Base-by-base conservation (phyloP, 2,797 vertebrate species). In the Thunnus albacares region DNA sequence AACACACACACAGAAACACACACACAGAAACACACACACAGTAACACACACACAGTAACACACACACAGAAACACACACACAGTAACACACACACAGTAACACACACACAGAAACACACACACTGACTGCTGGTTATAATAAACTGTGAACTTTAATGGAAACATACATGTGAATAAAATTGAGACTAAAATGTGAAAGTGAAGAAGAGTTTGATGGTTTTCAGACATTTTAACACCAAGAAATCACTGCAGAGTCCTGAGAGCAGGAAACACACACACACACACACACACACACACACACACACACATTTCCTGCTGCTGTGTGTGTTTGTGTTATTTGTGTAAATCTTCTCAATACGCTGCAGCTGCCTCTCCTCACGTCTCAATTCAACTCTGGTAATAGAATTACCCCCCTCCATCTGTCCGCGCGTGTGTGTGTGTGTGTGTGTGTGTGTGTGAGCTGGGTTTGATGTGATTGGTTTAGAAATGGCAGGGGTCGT, bases 291-390 rank as follows among this genome's bases (percentile, higher is more conserved):
- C 71, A 62, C 63, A 66, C 57, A 67, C 68, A 77, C 74, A 53
- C 30, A 51, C 69, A 61, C 57, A 61, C 53, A 28, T 11, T 73
- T 63, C 52, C 38, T 51, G 24, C 28, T 61, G 35, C n/a, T 56
- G 45, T 56, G 60, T 52, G 60, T 52, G 58, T 47, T 71, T 63
- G 66, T 59, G 56, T 51, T 58, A 14, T 79, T 58, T 71, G 83
- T 81, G 58, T 90, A 86, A 83, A 83, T 80, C 79, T 76, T 52
- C 17, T 84, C 70, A 87, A 87, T 86, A 5, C 67, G 64, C 81
- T 88, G 82, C 87, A 89, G 87, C 87, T 87, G 92, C 84, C 53
- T 88, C 84, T 88, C 79, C 74, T 91, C 85, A 90, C 82, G 81
- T 90, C 85, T 89, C 71, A 75, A 30, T 81, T 67, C 45, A 84